phyloP scores from a whole-genome alignment of 2,113 vertebrate species.

The Benitochromis conjunctus region DNA sequence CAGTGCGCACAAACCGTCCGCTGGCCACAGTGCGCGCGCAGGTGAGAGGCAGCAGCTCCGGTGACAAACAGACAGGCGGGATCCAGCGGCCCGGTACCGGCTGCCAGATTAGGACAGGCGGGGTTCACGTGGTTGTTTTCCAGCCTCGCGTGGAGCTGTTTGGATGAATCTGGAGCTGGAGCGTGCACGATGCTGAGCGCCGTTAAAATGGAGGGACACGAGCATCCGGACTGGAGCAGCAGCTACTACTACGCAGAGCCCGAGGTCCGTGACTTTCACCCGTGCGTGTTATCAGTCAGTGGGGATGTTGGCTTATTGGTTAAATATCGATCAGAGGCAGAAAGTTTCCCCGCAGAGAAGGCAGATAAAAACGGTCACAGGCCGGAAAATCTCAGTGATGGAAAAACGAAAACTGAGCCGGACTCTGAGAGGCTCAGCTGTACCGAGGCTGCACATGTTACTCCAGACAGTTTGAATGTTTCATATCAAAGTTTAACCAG shows the following conservation, averaged over 20 bases:
- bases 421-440: background rate
- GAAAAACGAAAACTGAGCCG: background rate
- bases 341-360: background rate
- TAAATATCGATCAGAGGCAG: constrained; percentile 67
- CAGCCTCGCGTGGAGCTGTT: background rate
- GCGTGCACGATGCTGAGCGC: constrained; percentile 85
- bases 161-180: background rate
- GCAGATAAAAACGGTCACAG: background rate
- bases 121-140: background rate
- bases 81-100: background rate
- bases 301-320: background rate
- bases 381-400: background rate
- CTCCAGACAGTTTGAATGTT: background rate
- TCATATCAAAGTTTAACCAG: background rate
- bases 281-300: constrained; percentile 13
- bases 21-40: constrained; percentile 1
- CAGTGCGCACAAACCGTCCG: constrained; percentile 58
- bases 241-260: constrained; percentile 85
- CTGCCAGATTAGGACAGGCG: background rate
- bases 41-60: background rate
- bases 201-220: constrained; percentile 95
- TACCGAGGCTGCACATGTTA: background rate
- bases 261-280: constrained; percentile 73
- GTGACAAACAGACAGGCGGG: background rate
- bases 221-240: constrained; percentile 89